Evolutionary conservation across 2,888 invertebrate genomes (phyloP), one percentile per base, ranked within the genome.

Genomic region (Scaptomyza tumidula): DNA sequence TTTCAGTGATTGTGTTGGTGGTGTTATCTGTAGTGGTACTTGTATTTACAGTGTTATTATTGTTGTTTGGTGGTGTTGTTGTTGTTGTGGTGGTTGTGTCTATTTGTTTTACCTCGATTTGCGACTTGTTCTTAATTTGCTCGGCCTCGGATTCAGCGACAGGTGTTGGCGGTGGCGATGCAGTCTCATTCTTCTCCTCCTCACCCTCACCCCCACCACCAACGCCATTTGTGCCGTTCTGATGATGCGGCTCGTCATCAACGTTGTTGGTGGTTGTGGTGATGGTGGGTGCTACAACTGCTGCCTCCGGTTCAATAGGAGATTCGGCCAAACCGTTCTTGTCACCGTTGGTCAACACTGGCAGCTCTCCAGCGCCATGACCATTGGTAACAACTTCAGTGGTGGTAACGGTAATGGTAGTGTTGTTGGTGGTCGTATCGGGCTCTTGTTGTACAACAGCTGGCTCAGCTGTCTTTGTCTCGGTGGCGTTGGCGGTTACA

Each of bases 51-150:
- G 75, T 86, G 78, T 67, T 54, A 65, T 78, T 73, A 49, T 50
- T 35, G 44, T 19, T 44, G 45, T 33, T 33, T 13, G 13, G n/a
- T 37, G 7, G 9, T 39, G 14, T 50, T 52, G 69, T 88, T 75
- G 72, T 71, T 39, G 39, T 75, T 54, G 69, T 75, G 64, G 61
- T 59, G 52, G 60, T 60, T 68, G 50, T 72, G 72, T 86, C 80
- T 76, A 68, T 73, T 83, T 83, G 78, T 54, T 87, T 90, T 91
- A 90, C 90, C 91, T 91, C 90, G 65, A 90, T 91, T 89, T 90
- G 90, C 82, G 87, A 81, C 86, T 86, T 90, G 84, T 75, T 79
- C 81, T 84, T 78, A 65, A 81, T 72, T 72, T 69, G 78, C 64
- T 89, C 88, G 76, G 76, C 78, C 66, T 88, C 89, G 31, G 75